Base-by-base conservation (phyloP, 2,797 vertebrate genomes). In the Taeniopygia guttata region DNA sequence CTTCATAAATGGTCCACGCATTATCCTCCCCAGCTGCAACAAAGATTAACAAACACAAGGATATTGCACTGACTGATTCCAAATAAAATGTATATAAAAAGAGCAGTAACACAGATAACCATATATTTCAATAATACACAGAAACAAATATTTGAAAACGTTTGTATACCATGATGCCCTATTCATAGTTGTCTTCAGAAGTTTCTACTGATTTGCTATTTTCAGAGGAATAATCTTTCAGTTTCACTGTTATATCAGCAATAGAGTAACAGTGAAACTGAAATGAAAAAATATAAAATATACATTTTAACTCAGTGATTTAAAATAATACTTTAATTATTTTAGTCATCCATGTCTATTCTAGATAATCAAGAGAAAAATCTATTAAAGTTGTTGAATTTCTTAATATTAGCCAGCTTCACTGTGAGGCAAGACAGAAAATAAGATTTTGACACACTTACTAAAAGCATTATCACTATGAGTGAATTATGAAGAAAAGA, bases 1-100 rank as follows among this genome's bases (percentile, higher is more conserved):
- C 97, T 99, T 99, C 98, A 99, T 99, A 96, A 99, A 99, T 19
- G 99, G 99, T 94, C 99, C 99, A 15, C 99, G 98, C 99, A 99
- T 98, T 95, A 99, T 98, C 94, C 97, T 99, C 70, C 99, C 99
- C 97, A 99, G 98, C 99, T 99, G 98, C 85, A 97, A 97, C 30
- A 96, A 55, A 96, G 63, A 77, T 87, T 63, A 86, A 66, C 75
- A 79, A 89, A 94, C 42, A 95, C 56, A 96, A 62, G 84, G 49
- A 79, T 66, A 93, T 93, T 84, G 36, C 29, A 74, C 67, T 70
- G 91, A 52, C 16, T 77, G 80, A 30, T 64, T 72, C 36, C 15
- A 87, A 74, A 72, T 34, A 23, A 36, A 56, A 91, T 26, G 11
- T 30, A 56, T 13, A 58, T 16, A 62, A 84, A 91, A 94, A 81